Percentiles rank a stretch among this genome's conserved stretches.
phyloP scores from a whole-genome alignment of 2,888 invertebrate genomes.

The Dyspetes luteomarginatus region DNA sequence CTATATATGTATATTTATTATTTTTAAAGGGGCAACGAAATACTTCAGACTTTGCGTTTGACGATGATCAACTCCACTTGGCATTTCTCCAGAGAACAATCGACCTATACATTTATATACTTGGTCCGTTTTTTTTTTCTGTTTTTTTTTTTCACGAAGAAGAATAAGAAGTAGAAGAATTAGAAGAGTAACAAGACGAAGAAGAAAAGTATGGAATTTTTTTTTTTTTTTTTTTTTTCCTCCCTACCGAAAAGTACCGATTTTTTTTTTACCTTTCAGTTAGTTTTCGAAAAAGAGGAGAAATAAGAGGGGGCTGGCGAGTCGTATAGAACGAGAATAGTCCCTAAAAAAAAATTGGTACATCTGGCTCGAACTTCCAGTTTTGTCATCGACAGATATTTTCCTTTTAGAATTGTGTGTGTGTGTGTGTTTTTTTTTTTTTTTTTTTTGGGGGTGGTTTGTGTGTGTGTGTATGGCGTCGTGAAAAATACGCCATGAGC shows the following conservation, averaged over 20 bases:
- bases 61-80: constrained; percentile 54
- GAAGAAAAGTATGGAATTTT: neutral
- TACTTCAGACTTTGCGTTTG: constrained; percentile 59
- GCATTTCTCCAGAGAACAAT: constrained; percentile 55
- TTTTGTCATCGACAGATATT: constrained; percentile 17
- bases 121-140: constrained; percentile 54
- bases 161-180: constrained; percentile 31
- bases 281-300: constrained; percentile 24
- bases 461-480: constrained; percentile 28
- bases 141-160: constrained; percentile 15
- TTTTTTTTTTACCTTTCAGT: constrained; percentile 10
- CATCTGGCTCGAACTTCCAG: constrained; percentile 17
- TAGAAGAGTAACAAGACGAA: neutral
- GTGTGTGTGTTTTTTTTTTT: neutral
- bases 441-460: neutral
- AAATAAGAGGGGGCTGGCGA: constrained; percentile 53
- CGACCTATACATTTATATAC: constrained; percentile 53
- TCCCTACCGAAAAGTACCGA: constrained; percentile 22
- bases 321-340: neutral
- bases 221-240: neutral
- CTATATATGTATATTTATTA: neutral
- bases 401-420: neutral
- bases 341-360: neutral
- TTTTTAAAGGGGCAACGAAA: constrained; percentile 45
- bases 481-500: constrained; percentile 43